phyloP scores from a whole-genome alignment of 2,888 invertebrate species.

The Psylliodes chrysocephalus region DNA sequence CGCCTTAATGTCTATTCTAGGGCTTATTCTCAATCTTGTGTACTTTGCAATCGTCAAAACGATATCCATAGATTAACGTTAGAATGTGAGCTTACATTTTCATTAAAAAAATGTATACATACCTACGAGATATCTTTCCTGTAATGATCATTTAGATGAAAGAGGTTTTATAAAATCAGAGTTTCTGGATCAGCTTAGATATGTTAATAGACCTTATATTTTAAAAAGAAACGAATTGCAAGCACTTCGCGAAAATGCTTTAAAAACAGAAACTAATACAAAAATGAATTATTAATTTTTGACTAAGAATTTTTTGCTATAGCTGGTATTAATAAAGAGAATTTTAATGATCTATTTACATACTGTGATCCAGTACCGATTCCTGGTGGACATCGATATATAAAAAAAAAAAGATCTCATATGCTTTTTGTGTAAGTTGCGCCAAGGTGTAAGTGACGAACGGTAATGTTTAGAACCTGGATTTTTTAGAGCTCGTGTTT shows the following conservation, averaged over 20 bases:
- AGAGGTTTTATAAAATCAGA: no score
- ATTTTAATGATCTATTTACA: conserved; percentile 14
- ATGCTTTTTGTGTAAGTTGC: conserved; percentile 5
- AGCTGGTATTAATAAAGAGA: no score
- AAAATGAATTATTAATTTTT: background rate
- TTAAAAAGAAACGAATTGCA: background rate
- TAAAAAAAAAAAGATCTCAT: conserved; percentile 7
- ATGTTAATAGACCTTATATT: conserved; percentile 4
- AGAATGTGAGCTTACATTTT: no score
- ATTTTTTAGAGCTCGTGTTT: background rate
- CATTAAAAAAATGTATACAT: no score
- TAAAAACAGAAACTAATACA: background rate
- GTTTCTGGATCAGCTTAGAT: no score
- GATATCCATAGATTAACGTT: no score
- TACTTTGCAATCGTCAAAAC: no score
- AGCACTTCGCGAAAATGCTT: background rate
- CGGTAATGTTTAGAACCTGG: conserved; percentile 6
- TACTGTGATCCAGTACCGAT: conserved; percentile 6
- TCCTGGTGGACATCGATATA: background rate
- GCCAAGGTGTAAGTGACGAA: background rate
- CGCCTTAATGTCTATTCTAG: no score
- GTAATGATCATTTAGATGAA: no score
- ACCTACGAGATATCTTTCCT: no score
- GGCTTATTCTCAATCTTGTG: no score
- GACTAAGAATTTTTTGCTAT: background rate